Base-by-base conservation (phyloP, 2,113 vertebrate species). In the Lepisosteus osseus region DNA sequence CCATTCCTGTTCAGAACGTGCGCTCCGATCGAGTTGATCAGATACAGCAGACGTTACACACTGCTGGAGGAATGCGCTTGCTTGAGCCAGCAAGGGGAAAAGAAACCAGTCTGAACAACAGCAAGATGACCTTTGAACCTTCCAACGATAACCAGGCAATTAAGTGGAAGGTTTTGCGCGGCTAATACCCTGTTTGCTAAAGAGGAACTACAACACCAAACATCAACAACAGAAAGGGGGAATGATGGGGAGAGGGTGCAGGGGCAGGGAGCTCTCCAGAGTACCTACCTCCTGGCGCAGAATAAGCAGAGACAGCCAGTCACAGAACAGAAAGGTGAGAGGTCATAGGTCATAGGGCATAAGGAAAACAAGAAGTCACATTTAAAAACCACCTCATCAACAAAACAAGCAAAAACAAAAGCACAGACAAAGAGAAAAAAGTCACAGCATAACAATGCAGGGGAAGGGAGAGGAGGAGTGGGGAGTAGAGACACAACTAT, bases 211-310 rank as follows among this genome's bases (percentile, higher is more conserved):
- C 56, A 42, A 45, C n/a, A 67, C 42, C 61, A 55, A 9, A 63
- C 2, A 62, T 55, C 44, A 79, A 82, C 43, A 78, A 79, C 82
- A 83, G 75, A 84, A 81, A 72, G 82, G 85, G 83, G 80, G 74
- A 84, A 43, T 51, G 11, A 66, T 73, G 84, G 84, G 83, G 72
- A 75, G 72, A 61, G 69, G 74, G 73, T 65, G 68, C 11, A 75
- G 71, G 77, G 83, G 78, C 78, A 85, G 86, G 78, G 84, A 83
- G 87, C 89, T 70, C 86, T 84, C 89, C 80, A 80, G 88, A 65
- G 90, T 94, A 95, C 93, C 82, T 94, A 95, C 94, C 95, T 96
- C 94, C 95, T 95, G 92, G 89, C 71, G 93, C 90, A 95, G 93
- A 90, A 90, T 93, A 94, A 93, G 92, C 85, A 93, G 93, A 92